Evolutionary conservation across 2,888 invertebrate genomes (phyloP).

Genomic region (Cosmorhoe ocellata): DNA sequence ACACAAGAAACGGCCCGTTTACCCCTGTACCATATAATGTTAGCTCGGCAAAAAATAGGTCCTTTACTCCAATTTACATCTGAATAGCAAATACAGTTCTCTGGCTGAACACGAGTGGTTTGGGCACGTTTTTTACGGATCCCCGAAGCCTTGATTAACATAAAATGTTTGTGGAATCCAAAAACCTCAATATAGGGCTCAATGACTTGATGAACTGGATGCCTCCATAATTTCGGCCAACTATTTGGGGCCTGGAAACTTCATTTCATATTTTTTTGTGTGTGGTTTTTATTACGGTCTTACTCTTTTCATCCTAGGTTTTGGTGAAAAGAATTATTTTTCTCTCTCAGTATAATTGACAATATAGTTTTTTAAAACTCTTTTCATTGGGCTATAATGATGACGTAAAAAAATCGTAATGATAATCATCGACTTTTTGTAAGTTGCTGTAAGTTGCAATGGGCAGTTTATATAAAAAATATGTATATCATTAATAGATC

Average conservation of each 20-base stretch:
- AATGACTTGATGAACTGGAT: slow-evolving; percentile 49
- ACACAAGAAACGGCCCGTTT: slow-evolving; percentile 5
- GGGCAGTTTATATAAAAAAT: no score
- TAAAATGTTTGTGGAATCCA: slow-evolving; percentile 61
- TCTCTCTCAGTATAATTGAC: no score
- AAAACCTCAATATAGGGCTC: slow-evolving; percentile 48
- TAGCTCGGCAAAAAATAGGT: slow-evolving; percentile 62
- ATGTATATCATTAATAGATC: no score
- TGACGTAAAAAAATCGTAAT: no score
- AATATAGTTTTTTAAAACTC: no score
- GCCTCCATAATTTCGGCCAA: slow-evolving; percentile 37
- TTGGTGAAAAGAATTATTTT: no score
- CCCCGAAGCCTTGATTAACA: slow-evolving; percentile 58
- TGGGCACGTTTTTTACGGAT: slow-evolving; percentile 54
- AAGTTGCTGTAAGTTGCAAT: no score
- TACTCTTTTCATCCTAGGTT: neutral
- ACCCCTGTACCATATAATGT: slow-evolving; percentile 36
- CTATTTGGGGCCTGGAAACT: slow-evolving; percentile 29
- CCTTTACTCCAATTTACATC: slow-evolving; percentile 63
- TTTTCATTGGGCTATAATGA: no score
- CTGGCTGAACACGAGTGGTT: slow-evolving; percentile 46
- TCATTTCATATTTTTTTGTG: slow-evolving; percentile 29
- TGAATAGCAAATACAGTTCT: slow-evolving; percentile 55
- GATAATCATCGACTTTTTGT: no score
- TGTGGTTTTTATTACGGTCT: slow-evolving; percentile 26